Evolutionary conservation across 2,888 invertebrate genomes (phyloP).

Genomic region (Bhutanitis thaidina): DNA sequence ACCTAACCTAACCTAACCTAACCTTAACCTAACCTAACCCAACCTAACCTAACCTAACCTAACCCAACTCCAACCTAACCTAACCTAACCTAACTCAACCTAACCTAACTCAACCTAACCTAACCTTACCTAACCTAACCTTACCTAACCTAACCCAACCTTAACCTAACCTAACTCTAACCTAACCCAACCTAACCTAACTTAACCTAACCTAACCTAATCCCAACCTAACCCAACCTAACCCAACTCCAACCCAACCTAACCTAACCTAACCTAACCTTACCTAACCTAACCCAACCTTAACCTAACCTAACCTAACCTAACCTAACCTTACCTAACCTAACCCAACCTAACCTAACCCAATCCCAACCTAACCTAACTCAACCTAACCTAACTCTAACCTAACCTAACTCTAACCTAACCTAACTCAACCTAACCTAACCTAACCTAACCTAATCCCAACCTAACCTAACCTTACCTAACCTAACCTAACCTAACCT

Average conservation of each 20-base stretch:
- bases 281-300: background rate
- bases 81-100: background rate
- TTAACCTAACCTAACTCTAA: background rate
- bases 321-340: background rate
- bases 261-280: background rate
- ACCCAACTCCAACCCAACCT: too few species aligned
- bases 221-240: too few species aligned
- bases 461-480: background rate
- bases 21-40: background rate
- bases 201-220: background rate
- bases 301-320: background rate
- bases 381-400: too few species aligned
- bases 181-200: background rate
- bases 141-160: background rate
- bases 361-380: too few species aligned
- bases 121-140: background rate
- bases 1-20: too few species aligned
- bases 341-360: background rate
- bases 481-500: background rate
- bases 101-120: background rate
- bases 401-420: too few species aligned
- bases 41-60: background rate
- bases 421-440: too few species aligned
- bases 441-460: too few species aligned
- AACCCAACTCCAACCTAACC: too few species aligned